Evolutionary conservation across 2,113 vertebrate species (phyloP).

Genomic region (Camarhynchus parvulus): DNA sequence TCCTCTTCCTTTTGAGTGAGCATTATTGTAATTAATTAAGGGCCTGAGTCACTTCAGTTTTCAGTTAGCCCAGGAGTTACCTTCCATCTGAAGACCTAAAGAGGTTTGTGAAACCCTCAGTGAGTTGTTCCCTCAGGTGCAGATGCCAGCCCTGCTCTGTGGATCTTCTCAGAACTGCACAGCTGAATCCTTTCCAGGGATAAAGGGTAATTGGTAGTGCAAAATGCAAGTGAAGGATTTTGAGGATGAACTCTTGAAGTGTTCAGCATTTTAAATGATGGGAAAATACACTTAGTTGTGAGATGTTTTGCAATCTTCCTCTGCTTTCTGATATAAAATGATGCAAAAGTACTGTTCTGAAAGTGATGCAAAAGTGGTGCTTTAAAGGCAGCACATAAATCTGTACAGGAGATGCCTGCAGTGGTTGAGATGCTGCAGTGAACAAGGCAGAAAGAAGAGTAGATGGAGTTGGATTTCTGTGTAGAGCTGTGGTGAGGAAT

Average conservation of each 20-base stretch:
- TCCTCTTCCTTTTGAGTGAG: background rate
- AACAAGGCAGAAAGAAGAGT: background rate
- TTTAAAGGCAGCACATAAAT: background rate
- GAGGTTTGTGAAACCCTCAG: background rate
- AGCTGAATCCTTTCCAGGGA: slow-evolving; percentile 41
- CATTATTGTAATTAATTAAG: background rate
- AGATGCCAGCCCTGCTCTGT: slow-evolving; percentile 19
- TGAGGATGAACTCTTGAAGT: background rate
- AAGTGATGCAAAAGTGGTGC: background rate
- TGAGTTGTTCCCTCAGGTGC: slow-evolving; percentile 13
- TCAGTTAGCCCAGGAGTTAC: background rate
- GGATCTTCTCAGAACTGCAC: background rate
- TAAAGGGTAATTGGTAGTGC: background rate
- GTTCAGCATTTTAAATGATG: background rate
- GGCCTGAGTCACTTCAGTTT: background rate
- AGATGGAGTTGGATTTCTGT: background rate
- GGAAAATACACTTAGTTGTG: background rate
- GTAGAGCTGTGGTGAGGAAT: background rate
- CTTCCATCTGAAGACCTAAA: slow-evolving; percentile 17
- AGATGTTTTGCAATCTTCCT: background rate
- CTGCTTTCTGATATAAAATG: background rate
- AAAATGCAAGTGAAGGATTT: background rate
- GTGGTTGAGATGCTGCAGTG: background rate
- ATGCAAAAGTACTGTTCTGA: background rate
- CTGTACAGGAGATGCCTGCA: background rate